phyloP scores from a whole-genome alignment of 2,888 invertebrate genomes.

The Melanostoma scalare region DNA sequence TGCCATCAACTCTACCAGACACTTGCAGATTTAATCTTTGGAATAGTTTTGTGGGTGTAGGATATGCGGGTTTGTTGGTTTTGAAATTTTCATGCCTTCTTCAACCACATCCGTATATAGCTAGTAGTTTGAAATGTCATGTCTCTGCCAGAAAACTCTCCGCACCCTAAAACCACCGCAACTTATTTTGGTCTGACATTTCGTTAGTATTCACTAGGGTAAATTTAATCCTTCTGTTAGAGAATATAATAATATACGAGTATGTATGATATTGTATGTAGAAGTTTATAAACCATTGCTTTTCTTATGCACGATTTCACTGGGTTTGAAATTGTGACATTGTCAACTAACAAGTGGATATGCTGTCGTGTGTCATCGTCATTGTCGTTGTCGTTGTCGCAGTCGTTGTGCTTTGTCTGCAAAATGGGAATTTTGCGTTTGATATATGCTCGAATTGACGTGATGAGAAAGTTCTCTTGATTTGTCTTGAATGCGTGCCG shows the following conservation, averaged over 20 bases:
- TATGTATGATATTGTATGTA: neutral
- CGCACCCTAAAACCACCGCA: constrained; percentile 42
- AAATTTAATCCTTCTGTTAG: constrained; percentile 23
- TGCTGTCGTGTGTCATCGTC: constrained; percentile 32
- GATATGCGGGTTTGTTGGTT: neutral
- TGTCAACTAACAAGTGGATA: constrained; percentile 60
- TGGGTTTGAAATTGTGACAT: constrained; percentile 53
- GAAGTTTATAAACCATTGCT: constrained; percentile 11
- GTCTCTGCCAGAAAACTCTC: constrained; percentile 25
- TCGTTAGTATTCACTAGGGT: constrained; percentile 31
- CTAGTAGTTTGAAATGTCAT: constrained; percentile 20
- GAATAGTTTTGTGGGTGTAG: constrained; percentile 35
- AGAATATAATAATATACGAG: neutral
- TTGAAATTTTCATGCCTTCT: constrained; percentile 10
- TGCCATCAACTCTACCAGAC: neutral
- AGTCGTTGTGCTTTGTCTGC: constrained; percentile 30
- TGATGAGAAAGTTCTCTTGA: constrained; percentile 11
- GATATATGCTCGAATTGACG: constrained; percentile 8
- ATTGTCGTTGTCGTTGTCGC: neutral
- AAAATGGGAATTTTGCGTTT: constrained; percentile 32
- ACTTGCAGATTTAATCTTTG: constrained; percentile 49
- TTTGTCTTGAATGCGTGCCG: constrained; percentile 23
- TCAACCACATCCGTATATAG: constrained; percentile 13
- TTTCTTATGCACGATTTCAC: constrained; percentile 50
- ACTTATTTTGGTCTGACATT: constrained; percentile 52